Evolutionary conservation across 1,140 invertebrate species (phyloP).

Genomic region (Ceratosolen fusciceps): DNA sequence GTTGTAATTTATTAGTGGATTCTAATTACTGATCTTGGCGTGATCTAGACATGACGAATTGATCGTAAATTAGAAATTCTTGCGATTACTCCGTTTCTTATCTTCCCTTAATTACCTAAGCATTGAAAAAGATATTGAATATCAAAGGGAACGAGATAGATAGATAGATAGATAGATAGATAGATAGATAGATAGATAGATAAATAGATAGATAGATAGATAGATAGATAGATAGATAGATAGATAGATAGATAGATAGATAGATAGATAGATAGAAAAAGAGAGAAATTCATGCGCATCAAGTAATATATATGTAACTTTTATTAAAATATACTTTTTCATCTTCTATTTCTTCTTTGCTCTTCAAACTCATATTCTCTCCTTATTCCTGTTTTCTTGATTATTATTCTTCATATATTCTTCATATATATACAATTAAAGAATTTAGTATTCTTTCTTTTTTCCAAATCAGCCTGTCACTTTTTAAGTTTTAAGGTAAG

Average conservation of each 20-base stretch:
- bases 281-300: not conserved
- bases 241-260: too few relatives aligned
- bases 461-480: constrained; percentile 20
- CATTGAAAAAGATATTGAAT: too few relatives aligned
- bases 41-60: constrained; percentile 42
- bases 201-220: too few relatives aligned
- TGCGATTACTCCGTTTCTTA: constrained; percentile 21
- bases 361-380: too few relatives aligned
- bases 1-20: constrained; percentile 29
- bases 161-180: too few relatives aligned
- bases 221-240: too few relatives aligned
- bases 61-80: constrained; percentile 51
- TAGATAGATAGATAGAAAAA: too few relatives aligned
- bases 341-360: too few relatives aligned
- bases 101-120: not conserved
- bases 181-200: too few relatives aligned
- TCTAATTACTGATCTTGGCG: constrained; percentile 47
- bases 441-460: constrained; percentile 26
- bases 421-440: constrained; percentile 25
- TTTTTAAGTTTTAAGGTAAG: constrained; percentile 24
- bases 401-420: not conserved
- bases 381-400: not conserved
- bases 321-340: not conserved
- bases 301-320: not conserved
- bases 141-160: too few relatives aligned